Evolutionary conservation across 2,113 vertebrate genomes (phyloP).

Genomic region (Ochotona princeps): DNA sequence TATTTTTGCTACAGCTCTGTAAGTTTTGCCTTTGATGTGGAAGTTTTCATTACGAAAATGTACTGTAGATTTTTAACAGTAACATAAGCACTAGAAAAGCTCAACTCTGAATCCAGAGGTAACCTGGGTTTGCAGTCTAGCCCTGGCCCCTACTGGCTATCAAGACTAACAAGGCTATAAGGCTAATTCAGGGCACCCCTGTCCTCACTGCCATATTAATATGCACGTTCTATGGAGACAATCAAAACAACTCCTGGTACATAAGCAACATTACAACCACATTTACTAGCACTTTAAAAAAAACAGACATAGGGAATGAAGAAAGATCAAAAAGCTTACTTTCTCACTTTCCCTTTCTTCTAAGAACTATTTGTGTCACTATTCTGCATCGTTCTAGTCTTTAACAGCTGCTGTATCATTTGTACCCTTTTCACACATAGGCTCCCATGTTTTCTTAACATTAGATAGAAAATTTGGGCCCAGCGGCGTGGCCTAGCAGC

Average conservation of each 20-base stretch:
- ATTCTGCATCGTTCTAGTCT: background rate
- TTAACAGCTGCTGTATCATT: background rate
- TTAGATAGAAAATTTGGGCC: slow-evolving; percentile 24
- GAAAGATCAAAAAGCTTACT: background rate
- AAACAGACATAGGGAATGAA: background rate
- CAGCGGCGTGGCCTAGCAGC: no score
- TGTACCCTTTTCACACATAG: background rate
- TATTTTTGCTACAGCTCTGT: slow-evolving; percentile 61
- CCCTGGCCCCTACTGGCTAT: no score
- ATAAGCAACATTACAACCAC: background rate
- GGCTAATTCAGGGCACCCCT: no score
- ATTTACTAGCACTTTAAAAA: background rate
- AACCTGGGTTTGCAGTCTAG: background rate
- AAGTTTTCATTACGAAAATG: slow-evolving; percentile 34
- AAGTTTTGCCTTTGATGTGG: slow-evolving; percentile 56
- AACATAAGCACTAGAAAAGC: slow-evolving; percentile 8
- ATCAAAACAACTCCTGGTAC: background rate
- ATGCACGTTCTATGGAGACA: background rate
- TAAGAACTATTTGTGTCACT: background rate
- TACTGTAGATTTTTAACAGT: slow-evolving; percentile 52
- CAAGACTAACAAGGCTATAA: background rate
- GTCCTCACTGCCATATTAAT: no score
- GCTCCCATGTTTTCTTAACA: background rate
- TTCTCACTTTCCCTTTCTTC: background rate
- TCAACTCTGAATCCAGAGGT: slow-evolving; percentile 2